A percentile compares a stretch with the other conserved stretches of the same genome.
Conservation (phyloP, 2,888 invertebrate species). For the Melanotus villosus region DNA sequence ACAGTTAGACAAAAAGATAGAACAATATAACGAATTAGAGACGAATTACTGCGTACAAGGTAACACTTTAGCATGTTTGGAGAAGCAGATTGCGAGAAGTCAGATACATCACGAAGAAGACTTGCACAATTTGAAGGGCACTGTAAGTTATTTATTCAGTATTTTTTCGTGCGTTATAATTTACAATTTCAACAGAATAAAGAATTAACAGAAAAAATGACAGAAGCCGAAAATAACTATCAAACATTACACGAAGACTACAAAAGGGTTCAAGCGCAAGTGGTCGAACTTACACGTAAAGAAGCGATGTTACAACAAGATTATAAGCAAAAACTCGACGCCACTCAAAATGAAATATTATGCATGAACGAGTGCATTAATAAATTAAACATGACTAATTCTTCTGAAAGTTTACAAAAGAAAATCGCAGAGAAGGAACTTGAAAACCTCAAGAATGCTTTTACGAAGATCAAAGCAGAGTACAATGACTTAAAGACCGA, state of each 20-base stretch:
- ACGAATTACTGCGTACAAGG: constrained; percentile 58
- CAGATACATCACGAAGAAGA: constrained; percentile 57
- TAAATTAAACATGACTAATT: too few species aligned
- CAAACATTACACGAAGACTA: constrained; percentile 39
- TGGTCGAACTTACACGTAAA: constrained; percentile 34
- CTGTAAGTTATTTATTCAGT: constrained; percentile 51
- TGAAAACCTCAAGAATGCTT: too few species aligned
- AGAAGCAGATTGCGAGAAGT: constrained; percentile 56
- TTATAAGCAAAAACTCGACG: constrained; percentile 54
- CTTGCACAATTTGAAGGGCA: constrained; percentile 56
- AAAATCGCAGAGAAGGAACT: too few species aligned
- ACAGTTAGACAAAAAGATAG: constrained; percentile 54
- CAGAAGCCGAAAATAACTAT: constrained; percentile 45
- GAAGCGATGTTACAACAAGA: constrained; percentile 49
- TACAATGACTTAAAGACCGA: too few species aligned
- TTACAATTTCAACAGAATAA: constrained; percentile 52
- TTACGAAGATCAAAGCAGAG: too few species aligned
- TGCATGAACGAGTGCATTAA: constrained; percentile 49
- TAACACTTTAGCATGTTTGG: constrained; percentile 54
- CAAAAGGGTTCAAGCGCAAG: constrained; percentile 35
- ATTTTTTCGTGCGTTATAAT: too few species aligned
- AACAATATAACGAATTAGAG: constrained; percentile 55
- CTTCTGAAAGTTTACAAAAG: too few species aligned
- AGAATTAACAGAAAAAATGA: constrained; percentile 56
- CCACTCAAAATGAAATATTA: constrained; percentile 45